Evolutionary conservation across 2,113 vertebrate species (phyloP).

Genomic region (Redunca redunca): DNA sequence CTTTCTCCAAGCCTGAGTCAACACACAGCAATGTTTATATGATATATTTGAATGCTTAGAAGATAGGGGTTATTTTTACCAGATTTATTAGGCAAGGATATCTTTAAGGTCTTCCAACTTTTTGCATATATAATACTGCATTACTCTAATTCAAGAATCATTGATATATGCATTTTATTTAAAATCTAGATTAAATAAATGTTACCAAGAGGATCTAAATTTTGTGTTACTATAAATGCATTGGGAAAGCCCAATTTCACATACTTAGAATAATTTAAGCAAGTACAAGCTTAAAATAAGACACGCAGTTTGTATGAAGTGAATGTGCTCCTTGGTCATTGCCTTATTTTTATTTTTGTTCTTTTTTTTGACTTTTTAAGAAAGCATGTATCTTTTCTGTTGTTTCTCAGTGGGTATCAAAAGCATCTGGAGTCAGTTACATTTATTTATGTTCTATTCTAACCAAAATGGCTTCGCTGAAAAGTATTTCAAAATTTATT

Average conservation of each 20-base stretch:
- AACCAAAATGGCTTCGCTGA: slow-evolving; percentile 54
- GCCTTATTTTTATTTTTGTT: slow-evolving; percentile 31
- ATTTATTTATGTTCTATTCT: slow-evolving; percentile 62
- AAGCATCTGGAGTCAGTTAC: slow-evolving; percentile 53
- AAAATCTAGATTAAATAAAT: slow-evolving; percentile 16
- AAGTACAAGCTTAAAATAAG: background rate
- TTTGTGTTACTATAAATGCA: background rate
- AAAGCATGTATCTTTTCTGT: slow-evolving; percentile 35
- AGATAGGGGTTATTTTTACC: background rate
- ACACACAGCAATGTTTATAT: background rate
- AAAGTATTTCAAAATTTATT: slow-evolving; percentile 61
- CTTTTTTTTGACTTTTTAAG: background rate
- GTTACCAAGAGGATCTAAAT: background rate
- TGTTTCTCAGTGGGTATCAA: background rate
- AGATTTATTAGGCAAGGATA: slow-evolving; percentile 6
- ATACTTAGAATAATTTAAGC: background rate
- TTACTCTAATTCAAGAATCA: background rate
- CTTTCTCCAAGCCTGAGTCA: slow-evolving; percentile 38
- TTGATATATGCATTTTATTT: background rate
- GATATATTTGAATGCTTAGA: background rate
- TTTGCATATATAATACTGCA: background rate
- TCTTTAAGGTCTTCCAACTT: background rate
- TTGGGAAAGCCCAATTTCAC: background rate
- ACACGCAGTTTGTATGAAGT: background rate
- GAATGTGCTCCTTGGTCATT: background rate